These are phyloP conservation scores for Leptonema lineaticorne DNA, from an alignment of 1,140 invertebrate genomes.

Conservation along the genomic window DNA sequence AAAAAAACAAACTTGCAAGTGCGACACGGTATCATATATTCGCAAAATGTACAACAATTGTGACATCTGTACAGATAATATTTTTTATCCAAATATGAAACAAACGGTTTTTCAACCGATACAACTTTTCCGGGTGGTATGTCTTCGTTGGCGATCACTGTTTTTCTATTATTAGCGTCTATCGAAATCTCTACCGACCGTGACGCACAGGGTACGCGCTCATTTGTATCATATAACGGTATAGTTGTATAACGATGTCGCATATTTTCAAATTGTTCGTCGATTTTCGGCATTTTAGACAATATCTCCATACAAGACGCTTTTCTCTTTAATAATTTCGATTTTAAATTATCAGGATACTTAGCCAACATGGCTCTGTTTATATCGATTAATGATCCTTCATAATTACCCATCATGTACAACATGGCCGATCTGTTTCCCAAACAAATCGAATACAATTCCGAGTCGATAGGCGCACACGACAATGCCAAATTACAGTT, in stretches of 20 bases:
- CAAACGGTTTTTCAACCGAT: constrained; percentile 75
- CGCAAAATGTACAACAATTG: constrained; percentile 70
- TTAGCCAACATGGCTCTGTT: constrained; percentile 53
- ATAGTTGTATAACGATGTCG: not conserved
- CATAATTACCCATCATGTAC: constrained; percentile 62
- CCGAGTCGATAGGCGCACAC: constrained; percentile 56
- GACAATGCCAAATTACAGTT: constrained; percentile 65
- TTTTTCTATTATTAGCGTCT: constrained; percentile 56
- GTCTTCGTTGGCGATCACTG: constrained; percentile 64
- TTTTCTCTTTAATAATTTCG: constrained; percentile 58
- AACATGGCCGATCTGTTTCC: constrained; percentile 72
- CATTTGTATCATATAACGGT: not conserved
- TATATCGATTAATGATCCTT: constrained; percentile 63
- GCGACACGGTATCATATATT: constrained; percentile 67
- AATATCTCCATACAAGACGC: constrained; percentile 50
- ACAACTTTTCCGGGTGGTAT: constrained; percentile 75
- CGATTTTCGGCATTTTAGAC: not conserved
- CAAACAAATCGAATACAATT: constrained; percentile 61
- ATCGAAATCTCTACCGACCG: constrained; percentile 61
- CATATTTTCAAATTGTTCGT: not conserved
- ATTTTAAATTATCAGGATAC: constrained; percentile 56
- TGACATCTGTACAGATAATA: constrained; percentile 72
- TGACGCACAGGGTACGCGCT: constrained; percentile 56
- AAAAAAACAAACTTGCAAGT: constrained; percentile 66
- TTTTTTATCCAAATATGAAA: constrained; percentile 66